Evolutionary conservation across 1,140 invertebrate species (phyloP), one percentile per base, ranked within the genome.

Genomic region (Papilio helenus): DNA sequence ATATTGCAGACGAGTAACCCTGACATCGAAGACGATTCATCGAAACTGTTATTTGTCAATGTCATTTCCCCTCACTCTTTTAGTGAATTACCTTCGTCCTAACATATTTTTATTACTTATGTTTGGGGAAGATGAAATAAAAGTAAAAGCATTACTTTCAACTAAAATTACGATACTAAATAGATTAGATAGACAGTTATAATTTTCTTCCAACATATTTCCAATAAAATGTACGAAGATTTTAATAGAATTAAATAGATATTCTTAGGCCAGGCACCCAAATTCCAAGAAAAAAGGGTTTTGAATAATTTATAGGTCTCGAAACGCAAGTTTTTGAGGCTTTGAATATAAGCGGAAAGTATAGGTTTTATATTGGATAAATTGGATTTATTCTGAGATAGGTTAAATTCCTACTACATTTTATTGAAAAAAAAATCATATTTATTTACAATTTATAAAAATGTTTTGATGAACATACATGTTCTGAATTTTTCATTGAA

Each of bases 21-120:
- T 68, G 61, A 68, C 61, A 34, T 68, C 10, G 61, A 29, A 12
- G 61, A 68, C 61, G 26, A 68, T 68, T 68, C 61, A 68, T 68
- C 26, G 61, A 29, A 29, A 68, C 61, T 68, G 61, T 68, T 68
- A 68, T 68, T 68, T 68, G 26, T 68, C 61, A 68, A 29, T 29
- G 61, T 68, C 61, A 68, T 68, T 68, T 29, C 23, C 58, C 23
- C 58, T 61, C 23, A 68, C 26, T 29, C 61, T 29, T 16, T 68
- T 29, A 68, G 14, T 16, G 12, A 68, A 68, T 68, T 68, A 68
- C 61, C 61, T 68, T 68, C 14, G 26, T 68, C 14, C 26, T 1
- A 68, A 68, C 61, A 29, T 68, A 34, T 68, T 68, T 29, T 29
- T 18, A 61, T 61, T 61, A 61, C 55, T 23, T 61, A 2, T 61